phyloP scores from a whole-genome alignment of 2,797 vertebrate genomes.

The Antennarius maculatus region DNA sequence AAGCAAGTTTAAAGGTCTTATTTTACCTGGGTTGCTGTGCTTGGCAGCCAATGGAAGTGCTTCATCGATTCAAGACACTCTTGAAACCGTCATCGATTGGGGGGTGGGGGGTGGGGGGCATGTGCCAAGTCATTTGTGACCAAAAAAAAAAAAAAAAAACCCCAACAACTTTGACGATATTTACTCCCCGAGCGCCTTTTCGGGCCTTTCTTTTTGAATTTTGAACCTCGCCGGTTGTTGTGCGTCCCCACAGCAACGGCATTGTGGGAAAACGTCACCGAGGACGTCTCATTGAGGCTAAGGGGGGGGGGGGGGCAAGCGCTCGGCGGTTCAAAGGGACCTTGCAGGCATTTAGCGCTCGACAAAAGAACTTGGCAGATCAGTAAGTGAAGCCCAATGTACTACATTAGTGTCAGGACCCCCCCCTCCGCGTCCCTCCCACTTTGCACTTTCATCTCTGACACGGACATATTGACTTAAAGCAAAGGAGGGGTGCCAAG shows the following conservation, averaged over 20 bases:
- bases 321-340: constrained; percentile 83
- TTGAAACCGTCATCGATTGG: constrained; percentile 28
- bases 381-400: constrained; percentile 84
- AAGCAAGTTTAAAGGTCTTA: constrained; percentile 73
- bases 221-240: constrained; percentile 55
- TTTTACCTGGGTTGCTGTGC: constrained; percentile 70
- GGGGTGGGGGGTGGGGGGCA: not conserved
- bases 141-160: constrained; percentile 20
- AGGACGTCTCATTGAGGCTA: constrained; percentile 72
- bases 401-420: constrained; percentile 86
- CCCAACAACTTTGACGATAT: constrained; percentile 34
- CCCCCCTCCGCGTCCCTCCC: constrained; percentile 75
- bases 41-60: constrained; percentile 68
- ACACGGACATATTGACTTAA: constrained; percentile 83
- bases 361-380: constrained; percentile 86
- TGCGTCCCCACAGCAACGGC: constrained; percentile 63
- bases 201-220: constrained; percentile 65
- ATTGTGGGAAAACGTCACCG: constrained; percentile 74
- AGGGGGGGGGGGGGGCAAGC: constrained; percentile 69
- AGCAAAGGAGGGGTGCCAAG: constrained; percentile 66
- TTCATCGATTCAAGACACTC: constrained; percentile 34
- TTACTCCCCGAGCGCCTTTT: constrained; percentile 45
- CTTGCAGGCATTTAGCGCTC: constrained; percentile 80
- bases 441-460: constrained; percentile 87
- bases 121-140: constrained; percentile 24